phyloP scores from a whole-genome alignment of 2,113 vertebrate species.

The Pithys albifrons region DNA sequence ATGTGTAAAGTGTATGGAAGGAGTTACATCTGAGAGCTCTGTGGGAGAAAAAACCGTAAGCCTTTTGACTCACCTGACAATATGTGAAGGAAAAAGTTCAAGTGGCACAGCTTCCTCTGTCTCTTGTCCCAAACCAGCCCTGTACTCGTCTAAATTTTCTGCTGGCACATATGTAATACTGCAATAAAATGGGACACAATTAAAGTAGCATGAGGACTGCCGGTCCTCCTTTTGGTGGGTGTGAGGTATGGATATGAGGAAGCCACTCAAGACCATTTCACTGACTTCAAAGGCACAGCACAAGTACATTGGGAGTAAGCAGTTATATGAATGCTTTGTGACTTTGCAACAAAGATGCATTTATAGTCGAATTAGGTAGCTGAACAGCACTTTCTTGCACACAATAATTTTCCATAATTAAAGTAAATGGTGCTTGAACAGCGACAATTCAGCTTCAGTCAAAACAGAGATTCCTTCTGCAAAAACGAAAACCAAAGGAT shows the following conservation, averaged over 20 bases:
- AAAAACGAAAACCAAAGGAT: background rate
- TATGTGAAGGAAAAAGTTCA: slow-evolving; percentile 67
- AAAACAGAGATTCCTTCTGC: background rate
- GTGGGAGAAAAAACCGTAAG: background rate
- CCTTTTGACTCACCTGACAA: slow-evolving; percentile 66
- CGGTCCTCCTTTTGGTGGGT: background rate
- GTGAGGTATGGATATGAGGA: background rate
- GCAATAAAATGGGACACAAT: slow-evolving; percentile 65
- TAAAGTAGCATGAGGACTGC: slow-evolving; percentile 6
- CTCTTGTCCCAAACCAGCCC: slow-evolving; percentile 72
- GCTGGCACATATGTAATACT: slow-evolving; percentile 93
- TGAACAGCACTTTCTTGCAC: background rate
- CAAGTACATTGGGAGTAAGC: background rate
- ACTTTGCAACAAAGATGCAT: background rate
- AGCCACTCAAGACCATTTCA: background rate
- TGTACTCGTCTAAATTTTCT: slow-evolving; percentile 91
- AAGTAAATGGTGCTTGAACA: background rate
- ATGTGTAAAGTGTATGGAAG: background rate
- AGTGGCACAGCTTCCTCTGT: slow-evolving; percentile 68
- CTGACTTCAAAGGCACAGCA: background rate
- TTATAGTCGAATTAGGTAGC: background rate
- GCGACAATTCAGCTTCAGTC: background rate
- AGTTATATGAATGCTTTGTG: background rate
- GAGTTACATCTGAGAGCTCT: background rate
- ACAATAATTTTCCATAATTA: background rate